Conservation (phyloP, 2,888 invertebrate species). For the Cryptops parisi region DNA sequence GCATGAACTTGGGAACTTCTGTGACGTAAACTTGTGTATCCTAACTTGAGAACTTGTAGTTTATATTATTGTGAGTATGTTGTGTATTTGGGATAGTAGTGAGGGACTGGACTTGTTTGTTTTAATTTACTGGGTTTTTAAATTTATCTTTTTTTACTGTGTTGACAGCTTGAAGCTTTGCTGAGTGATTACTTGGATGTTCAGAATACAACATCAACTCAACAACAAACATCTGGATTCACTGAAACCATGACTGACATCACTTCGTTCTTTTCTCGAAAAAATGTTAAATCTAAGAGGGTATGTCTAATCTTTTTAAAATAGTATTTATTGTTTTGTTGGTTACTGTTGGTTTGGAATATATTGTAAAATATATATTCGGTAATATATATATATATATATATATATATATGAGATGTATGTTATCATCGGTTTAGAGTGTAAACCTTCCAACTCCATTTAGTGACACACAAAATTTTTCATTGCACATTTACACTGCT, state of each 20-base stretch:
- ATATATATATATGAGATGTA: background rate
- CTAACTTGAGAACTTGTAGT: too few species aligned
- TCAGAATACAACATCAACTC: constrained; percentile 55
- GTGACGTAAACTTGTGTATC: too few species aligned
- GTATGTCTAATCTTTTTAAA: constrained; percentile 19
- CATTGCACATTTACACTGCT: too few species aligned
- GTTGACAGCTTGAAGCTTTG: constrained; percentile 63
- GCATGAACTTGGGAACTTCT: too few species aligned
- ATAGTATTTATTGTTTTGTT: background rate
- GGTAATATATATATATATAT: background rate
- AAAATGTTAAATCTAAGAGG: constrained; percentile 31
- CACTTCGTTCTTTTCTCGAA: constrained; percentile 34
- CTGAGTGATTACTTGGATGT: constrained; percentile 77
- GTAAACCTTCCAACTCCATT: background rate
- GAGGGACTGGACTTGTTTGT: too few species aligned
- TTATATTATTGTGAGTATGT: too few species aligned
- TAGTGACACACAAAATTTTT: background rate
- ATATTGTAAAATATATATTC: too few species aligned
- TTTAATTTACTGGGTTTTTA: background rate
- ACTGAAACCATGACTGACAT: constrained; percentile 33
- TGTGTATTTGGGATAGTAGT: too few species aligned
- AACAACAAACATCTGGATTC: constrained; percentile 36
- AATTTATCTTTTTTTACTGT: too few species aligned
- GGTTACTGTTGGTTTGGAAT: too few species aligned
- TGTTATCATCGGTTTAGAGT: background rate